Evolutionary conservation across 1,140 invertebrate genomes (phyloP).

Genomic region (Diachasma alloeum): DNA sequence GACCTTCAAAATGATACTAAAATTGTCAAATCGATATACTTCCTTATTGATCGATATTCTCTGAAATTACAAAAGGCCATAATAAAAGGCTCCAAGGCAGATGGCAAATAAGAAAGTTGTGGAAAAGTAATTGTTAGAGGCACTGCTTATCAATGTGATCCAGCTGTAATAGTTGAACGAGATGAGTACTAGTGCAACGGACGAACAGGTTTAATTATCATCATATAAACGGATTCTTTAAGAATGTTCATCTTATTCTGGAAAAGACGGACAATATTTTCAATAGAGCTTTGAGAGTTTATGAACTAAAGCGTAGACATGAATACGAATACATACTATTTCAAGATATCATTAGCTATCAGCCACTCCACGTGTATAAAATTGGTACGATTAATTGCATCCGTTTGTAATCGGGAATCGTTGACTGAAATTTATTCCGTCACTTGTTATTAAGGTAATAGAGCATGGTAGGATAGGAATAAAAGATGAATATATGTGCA

Average conservation of each 20-base stretch:
- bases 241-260: too few relatives aligned
- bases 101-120: not conserved
- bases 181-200: not conserved
- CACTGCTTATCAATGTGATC: not conserved
- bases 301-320: not conserved
- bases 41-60: not conserved
- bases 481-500: too few relatives aligned
- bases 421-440: not conserved
- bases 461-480: not conserved
- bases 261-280: too few relatives aligned
- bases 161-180: not conserved
- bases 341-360: not conserved
- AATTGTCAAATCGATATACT: not conserved
- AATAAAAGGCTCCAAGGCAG: not conserved
- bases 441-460: not conserved
- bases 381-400: not conserved
- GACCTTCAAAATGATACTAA: not conserved
- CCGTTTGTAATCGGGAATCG: not conserved
- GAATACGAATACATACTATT: not conserved
- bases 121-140: not conserved
- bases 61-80: not conserved
- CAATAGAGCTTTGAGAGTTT: too few relatives aligned
- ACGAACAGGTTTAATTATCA: too few relatives aligned
- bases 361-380: not conserved
- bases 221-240: too few relatives aligned